Evolutionary conservation across 2,797 vertebrate species (phyloP).

Genomic region (Propithecus perrieri): DNA sequence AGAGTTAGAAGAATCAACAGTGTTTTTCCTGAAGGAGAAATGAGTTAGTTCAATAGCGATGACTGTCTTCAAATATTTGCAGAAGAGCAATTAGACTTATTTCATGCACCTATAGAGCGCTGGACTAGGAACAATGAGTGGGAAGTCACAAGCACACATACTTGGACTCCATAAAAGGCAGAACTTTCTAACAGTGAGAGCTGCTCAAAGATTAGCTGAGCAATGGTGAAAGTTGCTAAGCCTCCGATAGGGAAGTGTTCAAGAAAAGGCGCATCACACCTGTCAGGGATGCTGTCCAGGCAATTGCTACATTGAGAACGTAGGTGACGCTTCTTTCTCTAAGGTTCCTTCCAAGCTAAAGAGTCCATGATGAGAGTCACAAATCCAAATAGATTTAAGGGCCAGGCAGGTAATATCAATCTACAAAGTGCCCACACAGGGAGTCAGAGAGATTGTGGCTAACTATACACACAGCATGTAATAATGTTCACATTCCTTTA

Average conservation of each 20-base stretch:
- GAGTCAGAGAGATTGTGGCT: not conserved
- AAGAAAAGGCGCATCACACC: rapidly evolving
- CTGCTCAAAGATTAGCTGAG: not conserved
- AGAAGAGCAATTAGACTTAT: not conserved
- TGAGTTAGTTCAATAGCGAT: not conserved
- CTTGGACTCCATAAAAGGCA: not conserved
- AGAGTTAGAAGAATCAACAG: not conserved
- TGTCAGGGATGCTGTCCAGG: not conserved
- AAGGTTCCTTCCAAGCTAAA: not conserved
- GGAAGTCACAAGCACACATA: not conserved
- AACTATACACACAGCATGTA: not conserved
- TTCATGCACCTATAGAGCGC: not conserved
- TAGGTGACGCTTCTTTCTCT: not conserved
- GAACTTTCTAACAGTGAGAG: not conserved
- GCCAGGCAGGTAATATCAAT: not conserved
- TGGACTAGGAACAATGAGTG: not conserved
- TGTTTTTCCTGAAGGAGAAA: not conserved
- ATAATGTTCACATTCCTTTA: not conserved
- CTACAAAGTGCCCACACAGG: not conserved
- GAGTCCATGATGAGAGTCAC: not conserved
- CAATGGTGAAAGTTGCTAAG: not conserved
- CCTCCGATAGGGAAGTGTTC: not conserved
- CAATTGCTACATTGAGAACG: not conserved
- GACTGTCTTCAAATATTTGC: not conserved
- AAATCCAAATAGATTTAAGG: not conserved